Evolutionary conservation across 2,113 vertebrate species (phyloP).

Genomic region (Eurystomus gularis): DNA sequence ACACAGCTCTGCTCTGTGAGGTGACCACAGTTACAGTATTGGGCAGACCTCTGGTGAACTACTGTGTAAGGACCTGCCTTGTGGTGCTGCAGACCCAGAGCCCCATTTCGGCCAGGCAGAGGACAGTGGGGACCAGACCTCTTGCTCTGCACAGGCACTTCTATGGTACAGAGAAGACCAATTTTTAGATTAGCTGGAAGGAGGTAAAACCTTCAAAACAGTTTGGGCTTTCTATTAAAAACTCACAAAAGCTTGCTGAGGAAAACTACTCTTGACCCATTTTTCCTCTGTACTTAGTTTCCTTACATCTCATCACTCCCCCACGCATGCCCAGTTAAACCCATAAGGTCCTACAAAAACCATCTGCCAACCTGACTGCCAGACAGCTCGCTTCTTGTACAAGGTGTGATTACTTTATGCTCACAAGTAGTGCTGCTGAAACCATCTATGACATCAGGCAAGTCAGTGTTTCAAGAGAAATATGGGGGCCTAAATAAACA

Average conservation of each 20-base stretch:
- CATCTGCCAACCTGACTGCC: neutral
- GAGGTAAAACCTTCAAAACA: neutral
- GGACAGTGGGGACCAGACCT: neutral
- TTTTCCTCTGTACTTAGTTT: neutral
- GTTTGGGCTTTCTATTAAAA: neutral
- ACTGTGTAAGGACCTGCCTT: neutral
- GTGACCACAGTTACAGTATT: rapidly evolving
- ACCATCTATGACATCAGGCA: neutral
- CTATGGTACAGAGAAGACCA: neutral
- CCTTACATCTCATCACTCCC: neutral
- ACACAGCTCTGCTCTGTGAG: neutral
- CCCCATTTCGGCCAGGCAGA: rapidly evolving
- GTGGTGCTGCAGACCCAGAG: neutral
- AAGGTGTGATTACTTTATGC: neutral
- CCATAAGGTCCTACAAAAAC: neutral
- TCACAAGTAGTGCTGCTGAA: neutral
- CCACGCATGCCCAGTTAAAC: neutral
- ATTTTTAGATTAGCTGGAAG: neutral
- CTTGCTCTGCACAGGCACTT: neutral
- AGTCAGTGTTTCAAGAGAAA: neutral
- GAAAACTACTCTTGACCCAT: neutral
- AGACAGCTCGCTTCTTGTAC: neutral
- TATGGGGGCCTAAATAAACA: neutral
- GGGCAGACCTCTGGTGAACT: neutral
- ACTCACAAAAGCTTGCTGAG: neutral